These are phyloP conservation scores for Scaptomyza hsui DNA, from an alignment of 1,140 invertebrate genomes.

Conservation along the genomic window DNA sequence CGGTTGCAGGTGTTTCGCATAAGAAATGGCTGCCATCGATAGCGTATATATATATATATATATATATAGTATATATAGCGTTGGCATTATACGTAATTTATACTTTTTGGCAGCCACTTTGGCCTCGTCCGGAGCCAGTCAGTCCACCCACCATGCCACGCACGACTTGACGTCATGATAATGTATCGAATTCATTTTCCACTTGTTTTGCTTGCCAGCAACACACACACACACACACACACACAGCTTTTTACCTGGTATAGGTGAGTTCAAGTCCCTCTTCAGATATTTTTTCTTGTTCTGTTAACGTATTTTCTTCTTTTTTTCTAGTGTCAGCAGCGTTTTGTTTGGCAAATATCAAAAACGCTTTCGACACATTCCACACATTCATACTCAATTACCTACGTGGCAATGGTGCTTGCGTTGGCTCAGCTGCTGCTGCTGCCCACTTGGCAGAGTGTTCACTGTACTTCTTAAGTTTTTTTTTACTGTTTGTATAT, in stretches of 20 bases:
- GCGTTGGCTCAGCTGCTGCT: constrained; percentile 15
- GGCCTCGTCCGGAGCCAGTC: constrained; percentile 5
- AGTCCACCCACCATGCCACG: constrained; percentile 48
- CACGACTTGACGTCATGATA: constrained; percentile 80
- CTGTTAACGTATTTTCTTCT: constrained; percentile 18
- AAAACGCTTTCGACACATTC: constrained; percentile 78
- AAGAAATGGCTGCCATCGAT: constrained; percentile 76
- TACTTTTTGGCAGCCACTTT: constrained; percentile 74
- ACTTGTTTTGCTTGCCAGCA: constrained; percentile 75
- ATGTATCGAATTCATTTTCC: constrained; percentile 83
- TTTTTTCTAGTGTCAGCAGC: constrained; percentile 27
- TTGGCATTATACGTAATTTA: constrained; percentile 73
- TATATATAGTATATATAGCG: constrained; percentile 5
- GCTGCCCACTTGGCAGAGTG: constrained; percentile 34
- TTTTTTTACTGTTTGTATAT: not conserved
- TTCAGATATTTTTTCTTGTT: not conserved
- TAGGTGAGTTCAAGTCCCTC: constrained; percentile 3
- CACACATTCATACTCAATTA: constrained; percentile 81
- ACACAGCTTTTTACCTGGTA: constrained; percentile 6
- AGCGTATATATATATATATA: constrained; percentile 6
- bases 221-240: constrained; percentile 9
- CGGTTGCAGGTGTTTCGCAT: constrained; percentile 76
- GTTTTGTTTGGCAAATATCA: constrained; percentile 77
- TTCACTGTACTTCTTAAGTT: constrained; percentile 1
- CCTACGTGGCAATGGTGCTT: constrained; percentile 58